Evolutionary conservation across 2,113 vertebrate genomes (phyloP), one percentile per base, ranked within the genome.

Genomic region (Brachirus orientalis): DNA sequence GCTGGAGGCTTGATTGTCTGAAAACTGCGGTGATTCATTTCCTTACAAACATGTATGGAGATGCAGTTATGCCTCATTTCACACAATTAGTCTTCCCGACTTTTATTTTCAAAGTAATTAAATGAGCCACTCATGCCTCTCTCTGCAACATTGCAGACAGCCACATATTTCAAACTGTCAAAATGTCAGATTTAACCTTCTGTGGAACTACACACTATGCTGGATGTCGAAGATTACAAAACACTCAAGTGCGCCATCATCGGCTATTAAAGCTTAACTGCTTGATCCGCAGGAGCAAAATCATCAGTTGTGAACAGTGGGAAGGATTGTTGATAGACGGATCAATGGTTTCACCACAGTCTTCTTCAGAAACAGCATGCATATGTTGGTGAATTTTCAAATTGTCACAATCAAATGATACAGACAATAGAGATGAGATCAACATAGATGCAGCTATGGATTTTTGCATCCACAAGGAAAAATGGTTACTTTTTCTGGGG

Each of bases 161-260:
- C 43, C 57, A 57, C 70, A 83, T 81, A 78, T 68, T 56, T 87
- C 82, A 88, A 83, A 64, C 65, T 77, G 77, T 86, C 84, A 76
- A 65, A 58, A 58, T 84, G 86, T 88, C 78, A 84, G 73, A 64
- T 8, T 69, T 79, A 86, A 89, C 80, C 85, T 86, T 89, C 79
- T 28, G 28, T 28, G 12, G 59, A 72, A 80, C 86, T 70, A 54
- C 58, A 77, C 41, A 82, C 82, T 67, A 77, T 48, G 79, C 66
- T 58, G 80, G 43, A 51, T 51, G 59, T 36, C 38, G 56, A 28
- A 76, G 44, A 83, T 84, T 68, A 83, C 40, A 56, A 37, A 76
- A 46, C 40, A 51, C 50, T 53, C 33, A 57, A 77, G 69, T 58
- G 71, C 80, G 64, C 78, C 75, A 79, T 84, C 63, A 63, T 56